These are phyloP conservation scores for Oryctes rhinoceros DNA, from an alignment of 1,140 invertebrate species.

Conservation along the genomic window DNA sequence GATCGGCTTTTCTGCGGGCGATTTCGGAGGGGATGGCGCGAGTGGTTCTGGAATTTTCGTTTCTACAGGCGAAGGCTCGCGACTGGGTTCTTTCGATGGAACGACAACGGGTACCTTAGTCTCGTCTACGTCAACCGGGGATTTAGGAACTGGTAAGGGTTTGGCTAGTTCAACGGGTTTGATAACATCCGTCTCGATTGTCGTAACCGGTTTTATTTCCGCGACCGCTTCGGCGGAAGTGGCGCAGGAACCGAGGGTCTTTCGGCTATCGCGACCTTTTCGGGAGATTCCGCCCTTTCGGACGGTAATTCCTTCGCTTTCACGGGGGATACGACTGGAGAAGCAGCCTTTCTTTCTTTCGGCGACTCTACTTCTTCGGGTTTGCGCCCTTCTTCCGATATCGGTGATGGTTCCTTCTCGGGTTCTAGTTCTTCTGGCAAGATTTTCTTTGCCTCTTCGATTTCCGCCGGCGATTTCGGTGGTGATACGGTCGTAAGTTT, in stretches of 20 bases:
- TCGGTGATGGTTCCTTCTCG: slow-evolving; percentile 11
- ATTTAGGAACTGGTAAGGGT: background rate
- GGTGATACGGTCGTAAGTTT: background rate
- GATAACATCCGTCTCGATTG: too few relatives aligned
- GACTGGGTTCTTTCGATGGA: background rate
- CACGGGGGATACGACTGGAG: too few relatives aligned
- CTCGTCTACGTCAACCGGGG: background rate
- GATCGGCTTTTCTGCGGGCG: too few relatives aligned
- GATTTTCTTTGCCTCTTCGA: background rate
- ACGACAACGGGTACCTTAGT: background rate
- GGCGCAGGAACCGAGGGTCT: too few relatives aligned
- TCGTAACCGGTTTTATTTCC: too few relatives aligned
- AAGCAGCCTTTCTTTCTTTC: background rate
- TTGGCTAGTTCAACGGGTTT: too few relatives aligned
- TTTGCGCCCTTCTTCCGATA: slow-evolving; percentile 21
- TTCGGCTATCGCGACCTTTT: too few relatives aligned
- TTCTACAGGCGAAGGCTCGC: background rate
- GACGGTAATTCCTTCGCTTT: too few relatives aligned
- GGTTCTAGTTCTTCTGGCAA: background rate
- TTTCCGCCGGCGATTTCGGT: background rate
- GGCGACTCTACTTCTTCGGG: background rate
- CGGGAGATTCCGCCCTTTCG: too few relatives aligned
- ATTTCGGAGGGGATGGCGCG: too few relatives aligned
- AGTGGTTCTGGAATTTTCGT: too few relatives aligned
- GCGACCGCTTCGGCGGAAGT: too few relatives aligned